Base-by-base conservation (phyloP, 1,140 invertebrate species). In the Macrostomum lignano region DNA sequence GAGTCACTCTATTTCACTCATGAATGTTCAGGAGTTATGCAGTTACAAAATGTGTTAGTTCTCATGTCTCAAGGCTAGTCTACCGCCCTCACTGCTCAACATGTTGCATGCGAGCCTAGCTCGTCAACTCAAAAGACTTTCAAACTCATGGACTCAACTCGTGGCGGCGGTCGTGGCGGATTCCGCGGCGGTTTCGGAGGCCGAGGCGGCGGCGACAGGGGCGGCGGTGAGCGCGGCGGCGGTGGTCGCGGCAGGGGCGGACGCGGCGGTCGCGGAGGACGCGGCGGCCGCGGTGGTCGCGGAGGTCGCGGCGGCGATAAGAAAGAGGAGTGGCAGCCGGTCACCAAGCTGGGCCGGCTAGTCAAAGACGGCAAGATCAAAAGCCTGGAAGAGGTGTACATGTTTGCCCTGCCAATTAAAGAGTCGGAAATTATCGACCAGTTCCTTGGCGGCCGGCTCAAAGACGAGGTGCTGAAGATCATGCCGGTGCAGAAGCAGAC, bases 401-500 rank as follows among this genome's bases (percentile, higher is more conserved):
- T 93, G 21, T 94, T 91, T 64, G 94, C 88, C 30, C 60, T 96
- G 6, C 88, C 88, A 10, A 96, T 98, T 49, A 98, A 98, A 68
- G 91, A 98, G 62, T 82, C 71, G 48, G 88, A 98, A 62, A 96
- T 98, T 56, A 93, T 98, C 41, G 91, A 98, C 52, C 73, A 74
- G 52, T 93, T 98, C 63, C 70, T 98, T 47, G 78, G 79, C 19
- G 55, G 70, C 6, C 40, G 46, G 10, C 61, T 98, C 7, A 93
- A 91, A 48, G 91, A 98, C 64, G 91, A 98, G 55, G 88, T 76
- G 11, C 62, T 98, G 21, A 98, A 96, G 60, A 96, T 98, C 51
- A 94, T 93, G 81, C 88, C 91, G 39, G 91, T 98, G 4, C 91
- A 98, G 66, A 98, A 98, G 58, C 91, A 98, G 58, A 98, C 91